These are phyloP conservation scores for Cephus sareptanus DNA, from an alignment of 2,888 invertebrate genomes.

Conservation along the genomic window DNA sequence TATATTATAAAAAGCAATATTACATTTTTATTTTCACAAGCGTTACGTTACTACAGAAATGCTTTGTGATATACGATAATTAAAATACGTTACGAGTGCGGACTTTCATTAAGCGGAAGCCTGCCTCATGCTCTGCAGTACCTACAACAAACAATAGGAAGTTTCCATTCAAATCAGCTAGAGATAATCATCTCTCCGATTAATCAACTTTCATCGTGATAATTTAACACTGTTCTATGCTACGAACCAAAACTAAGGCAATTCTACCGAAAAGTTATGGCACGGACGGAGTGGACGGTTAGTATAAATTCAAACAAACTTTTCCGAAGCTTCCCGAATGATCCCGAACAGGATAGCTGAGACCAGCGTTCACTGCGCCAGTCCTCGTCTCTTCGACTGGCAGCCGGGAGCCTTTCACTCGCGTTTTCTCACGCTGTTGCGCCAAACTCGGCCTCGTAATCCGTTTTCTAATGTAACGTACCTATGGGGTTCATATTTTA, in stretches of 20 bases:
- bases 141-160: not conserved
- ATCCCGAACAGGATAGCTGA: not conserved
- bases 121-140: not conserved
- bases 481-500: not conserved
- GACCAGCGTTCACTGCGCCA: not conserved
- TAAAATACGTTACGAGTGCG: not conserved
- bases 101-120: not conserved
- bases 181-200: not conserved
- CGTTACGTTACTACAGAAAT: not conserved
- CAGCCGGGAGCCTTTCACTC: constrained; percentile 43
- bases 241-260: not conserved
- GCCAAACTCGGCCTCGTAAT: constrained; percentile 32
- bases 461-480: constrained; percentile 33
- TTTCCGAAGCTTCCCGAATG: not conserved
- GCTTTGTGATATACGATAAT: not conserved
- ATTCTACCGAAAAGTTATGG: not conserved
- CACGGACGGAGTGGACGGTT: not conserved
- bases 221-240: not conserved
- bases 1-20: not conserved
- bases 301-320: not conserved
- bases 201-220: not conserved
- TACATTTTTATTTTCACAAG: not conserved
- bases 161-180: not conserved
- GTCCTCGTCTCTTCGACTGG: not conserved
- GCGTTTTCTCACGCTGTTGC: constrained; percentile 48